Evolutionary conservation across 1,140 invertebrate genomes (phyloP).

Genomic region (Ericerus pela): DNA sequence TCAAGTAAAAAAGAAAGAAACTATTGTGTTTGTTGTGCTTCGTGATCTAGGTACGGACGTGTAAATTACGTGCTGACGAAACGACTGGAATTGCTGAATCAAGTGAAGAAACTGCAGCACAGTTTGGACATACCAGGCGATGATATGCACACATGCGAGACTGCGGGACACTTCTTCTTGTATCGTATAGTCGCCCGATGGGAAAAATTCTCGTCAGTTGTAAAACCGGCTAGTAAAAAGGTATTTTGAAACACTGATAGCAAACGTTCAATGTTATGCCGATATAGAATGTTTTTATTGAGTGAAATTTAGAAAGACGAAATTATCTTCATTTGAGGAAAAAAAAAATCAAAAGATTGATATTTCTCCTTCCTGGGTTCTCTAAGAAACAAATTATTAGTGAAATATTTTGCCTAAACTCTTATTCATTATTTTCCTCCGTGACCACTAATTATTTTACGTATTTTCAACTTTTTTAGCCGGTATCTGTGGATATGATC

Average conservation of each 20-base stretch:
- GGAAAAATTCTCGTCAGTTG: conserved; percentile 65
- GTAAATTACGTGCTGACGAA: conserved; percentile 97
- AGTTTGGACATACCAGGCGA: conserved; percentile 69
- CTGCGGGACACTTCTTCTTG: conserved; percentile 82
- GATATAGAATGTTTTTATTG: neutral
- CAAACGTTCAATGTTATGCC: neutral
- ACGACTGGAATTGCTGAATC: conserved; percentile 72
- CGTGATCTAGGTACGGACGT: conserved; percentile 70
- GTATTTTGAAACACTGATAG: conserved; percentile 17
- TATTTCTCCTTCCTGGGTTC: no score
- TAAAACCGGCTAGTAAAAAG: conserved; percentile 37
- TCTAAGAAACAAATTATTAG: no score
- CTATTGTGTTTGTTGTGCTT: no score
- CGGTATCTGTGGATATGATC: conserved; percentile 33
- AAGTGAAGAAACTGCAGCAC: conserved; percentile 77
- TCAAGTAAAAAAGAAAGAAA: no score
- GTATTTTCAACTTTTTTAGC: conserved; percentile 24
- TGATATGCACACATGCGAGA: conserved; percentile 96
- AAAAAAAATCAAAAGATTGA: neutral
- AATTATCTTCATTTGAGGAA: neutral
- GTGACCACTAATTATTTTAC: neutral
- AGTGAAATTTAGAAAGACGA: neutral
- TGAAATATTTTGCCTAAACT: no score
- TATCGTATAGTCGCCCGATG: conserved; percentile 78
- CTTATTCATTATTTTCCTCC: neutral